phyloP scores from a whole-genome alignment of 1,140 invertebrate genomes.

The Saxidomus purpurata region DNA sequence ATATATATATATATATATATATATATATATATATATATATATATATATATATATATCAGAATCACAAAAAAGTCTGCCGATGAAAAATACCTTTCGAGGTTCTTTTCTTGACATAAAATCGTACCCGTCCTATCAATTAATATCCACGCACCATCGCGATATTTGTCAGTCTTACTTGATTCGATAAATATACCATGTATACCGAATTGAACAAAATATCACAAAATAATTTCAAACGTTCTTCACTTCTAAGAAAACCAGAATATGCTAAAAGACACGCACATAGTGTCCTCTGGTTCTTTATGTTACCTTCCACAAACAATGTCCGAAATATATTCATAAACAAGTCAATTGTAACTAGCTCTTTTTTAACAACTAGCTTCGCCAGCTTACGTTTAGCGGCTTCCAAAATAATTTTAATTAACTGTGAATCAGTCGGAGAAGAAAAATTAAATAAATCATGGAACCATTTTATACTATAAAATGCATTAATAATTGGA shows the following conservation, averaged over 20 bases:
- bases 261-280: not conserved
- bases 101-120: conserved; percentile 17
- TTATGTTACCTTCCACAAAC: not conserved
- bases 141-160: conserved; percentile 21
- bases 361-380: conserved; percentile 30
- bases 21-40: too few relatives aligned
- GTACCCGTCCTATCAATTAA: conserved; percentile 22
- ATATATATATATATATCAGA: too few relatives aligned
- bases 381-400: conserved; percentile 15
- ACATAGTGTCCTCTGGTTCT: not conserved
- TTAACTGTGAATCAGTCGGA: conserved; percentile 19
- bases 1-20: too few relatives aligned
- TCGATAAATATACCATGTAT: conserved; percentile 51
- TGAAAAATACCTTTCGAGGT: not conserved
- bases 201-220: not conserved
- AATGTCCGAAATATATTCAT: not conserved
- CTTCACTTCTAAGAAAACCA: not conserved
- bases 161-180: conserved; percentile 60
- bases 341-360: conserved; percentile 11
- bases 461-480: conserved; percentile 46
- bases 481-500: conserved; percentile 33
- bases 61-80: not conserved
- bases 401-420: conserved; percentile 49
- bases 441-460: conserved; percentile 17
- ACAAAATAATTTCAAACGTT: not conserved